Percentiles rank a stretch among this genome's conserved stretches.
Conservation (phyloP, 2,797 vertebrate species). For the Smutsia gigantea region DNA sequence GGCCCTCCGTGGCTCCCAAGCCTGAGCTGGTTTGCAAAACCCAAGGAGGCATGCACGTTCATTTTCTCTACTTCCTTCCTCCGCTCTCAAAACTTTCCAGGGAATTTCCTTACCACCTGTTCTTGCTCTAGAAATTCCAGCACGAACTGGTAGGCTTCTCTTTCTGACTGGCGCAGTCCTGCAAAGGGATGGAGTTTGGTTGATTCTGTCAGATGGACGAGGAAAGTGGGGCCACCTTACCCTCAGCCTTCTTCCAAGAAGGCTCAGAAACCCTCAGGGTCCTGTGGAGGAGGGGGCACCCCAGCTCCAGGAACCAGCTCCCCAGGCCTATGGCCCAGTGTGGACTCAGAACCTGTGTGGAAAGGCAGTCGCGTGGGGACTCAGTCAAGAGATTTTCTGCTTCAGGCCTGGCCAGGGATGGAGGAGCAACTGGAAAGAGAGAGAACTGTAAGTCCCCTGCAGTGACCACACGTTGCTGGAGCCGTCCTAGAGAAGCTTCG, state of each 20-base stretch:
- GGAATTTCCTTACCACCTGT: constrained; percentile 51
- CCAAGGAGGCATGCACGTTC: not conserved
- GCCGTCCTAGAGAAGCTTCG: not conserved
- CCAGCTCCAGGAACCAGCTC: not conserved
- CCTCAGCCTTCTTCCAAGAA: too few species aligned
- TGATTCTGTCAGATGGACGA: not conserved
- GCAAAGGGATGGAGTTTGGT: not conserved
- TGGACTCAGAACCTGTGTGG: not conserved
- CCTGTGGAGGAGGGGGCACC: too few species aligned
- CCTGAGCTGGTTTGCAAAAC: not conserved
- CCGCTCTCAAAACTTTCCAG: not conserved
- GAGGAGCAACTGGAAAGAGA: not conserved
- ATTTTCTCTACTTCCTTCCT: not conserved
- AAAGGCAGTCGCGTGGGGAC: not conserved
- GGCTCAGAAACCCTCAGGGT: not conserved
- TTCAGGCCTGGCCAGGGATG: not conserved
- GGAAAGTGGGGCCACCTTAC: not conserved
- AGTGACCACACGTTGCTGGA: not conserved
- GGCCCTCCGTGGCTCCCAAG: not conserved
- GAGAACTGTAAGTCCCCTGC: not conserved
- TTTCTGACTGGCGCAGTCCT: constrained; percentile 69
- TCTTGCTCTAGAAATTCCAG: constrained; percentile 6
- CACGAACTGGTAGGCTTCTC: constrained; percentile 58
- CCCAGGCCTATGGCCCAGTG: not conserved
- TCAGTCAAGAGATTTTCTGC: not conserved